These are phyloP conservation scores for Drosophila lowei DNA, from an alignment of 1,140 invertebrate species.

Conservation along the genomic window DNA sequence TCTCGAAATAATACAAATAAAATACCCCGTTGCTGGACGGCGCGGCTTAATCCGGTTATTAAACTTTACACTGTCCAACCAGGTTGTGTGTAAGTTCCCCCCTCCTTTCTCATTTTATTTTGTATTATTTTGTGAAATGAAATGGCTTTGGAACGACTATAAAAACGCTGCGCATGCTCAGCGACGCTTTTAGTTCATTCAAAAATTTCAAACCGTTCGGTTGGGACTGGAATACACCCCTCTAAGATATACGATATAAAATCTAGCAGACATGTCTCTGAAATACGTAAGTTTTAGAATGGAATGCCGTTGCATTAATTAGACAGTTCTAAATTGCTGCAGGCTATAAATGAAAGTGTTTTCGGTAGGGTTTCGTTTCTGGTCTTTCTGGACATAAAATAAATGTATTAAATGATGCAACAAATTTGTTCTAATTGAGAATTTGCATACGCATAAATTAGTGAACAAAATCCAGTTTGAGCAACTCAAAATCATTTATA, in stretches of 20 bases:
- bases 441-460: slow-evolving; percentile 39
- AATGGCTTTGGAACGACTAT: slow-evolving; percentile 41
- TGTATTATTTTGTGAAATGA: slow-evolving; percentile 2
- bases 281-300: slow-evolving; percentile 55
- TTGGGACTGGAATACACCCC: slow-evolving; percentile 15
- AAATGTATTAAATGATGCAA: slow-evolving; percentile 11
- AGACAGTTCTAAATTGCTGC: slow-evolving; percentile 17
- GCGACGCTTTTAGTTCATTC: slow-evolving; percentile 72
- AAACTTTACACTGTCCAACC: slow-evolving; percentile 66
- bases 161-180: slow-evolving; percentile 61
- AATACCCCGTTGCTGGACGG: slow-evolving; percentile 38
- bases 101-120: slow-evolving; percentile 38
- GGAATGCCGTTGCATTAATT: slow-evolving; percentile 11
- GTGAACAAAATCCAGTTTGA: slow-evolving; percentile 14
- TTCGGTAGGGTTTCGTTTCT: slow-evolving; percentile 5
- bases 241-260: not conserved
- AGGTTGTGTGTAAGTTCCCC: slow-evolving; percentile 50
- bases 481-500: not conserved
- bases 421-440: slow-evolving; percentile 47
- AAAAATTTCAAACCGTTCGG: slow-evolving; percentile 41
- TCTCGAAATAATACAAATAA: slow-evolving; percentile 22
- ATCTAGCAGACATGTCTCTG: slow-evolving; percentile 44
- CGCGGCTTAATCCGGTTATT: slow-evolving; percentile 74
- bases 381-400: slow-evolving; percentile 32
- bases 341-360: slow-evolving; percentile 15